Percentiles rank a stretch among this genome's conserved stretches.
phyloP scores from a whole-genome alignment of 2,797 vertebrate species.

The Harpagifer antarcticus region DNA sequence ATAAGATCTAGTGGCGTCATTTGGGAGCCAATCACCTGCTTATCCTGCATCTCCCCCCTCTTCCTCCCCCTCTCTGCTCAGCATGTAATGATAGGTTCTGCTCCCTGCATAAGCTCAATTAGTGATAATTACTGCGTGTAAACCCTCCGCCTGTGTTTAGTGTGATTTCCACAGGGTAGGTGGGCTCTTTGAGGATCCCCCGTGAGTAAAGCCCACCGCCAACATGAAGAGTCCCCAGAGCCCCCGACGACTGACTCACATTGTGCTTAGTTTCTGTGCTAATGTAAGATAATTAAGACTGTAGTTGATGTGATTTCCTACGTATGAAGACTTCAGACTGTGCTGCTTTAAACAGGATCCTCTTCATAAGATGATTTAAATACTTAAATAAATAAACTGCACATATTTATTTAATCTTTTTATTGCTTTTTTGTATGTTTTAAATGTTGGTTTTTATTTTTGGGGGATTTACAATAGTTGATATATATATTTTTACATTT shows the following conservation, averaged over 20 bases:
- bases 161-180: constrained; percentile 67
- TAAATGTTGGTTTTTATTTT: too few species aligned
- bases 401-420: too few species aligned
- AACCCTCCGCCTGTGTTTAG: constrained; percentile 67
- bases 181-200: constrained; percentile 70
- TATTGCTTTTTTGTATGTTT: too few species aligned
- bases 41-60: constrained; percentile 21
- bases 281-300: constrained; percentile 5
- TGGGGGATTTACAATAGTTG: too few species aligned
- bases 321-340: not conserved
- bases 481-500: too few species aligned
- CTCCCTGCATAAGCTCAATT: constrained; percentile 75
- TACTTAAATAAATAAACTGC: too few species aligned
- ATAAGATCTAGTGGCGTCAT: constrained; percentile 1
- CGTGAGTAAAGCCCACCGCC: constrained; percentile 49
- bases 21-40: constrained; percentile 23
- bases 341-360: not conserved
- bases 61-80: constrained; percentile 34
- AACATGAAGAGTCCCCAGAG: constrained; percentile 26
- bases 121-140: constrained; percentile 76
- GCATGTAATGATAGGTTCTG: constrained; percentile 72
- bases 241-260: constrained; percentile 12
- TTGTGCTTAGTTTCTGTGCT: constrained; percentile 30
- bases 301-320: constrained; percentile 14
- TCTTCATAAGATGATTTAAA: too few species aligned